phyloP scores from a whole-genome alignment of 2,888 invertebrate genomes.

The Drosophila kanekoi region DNA sequence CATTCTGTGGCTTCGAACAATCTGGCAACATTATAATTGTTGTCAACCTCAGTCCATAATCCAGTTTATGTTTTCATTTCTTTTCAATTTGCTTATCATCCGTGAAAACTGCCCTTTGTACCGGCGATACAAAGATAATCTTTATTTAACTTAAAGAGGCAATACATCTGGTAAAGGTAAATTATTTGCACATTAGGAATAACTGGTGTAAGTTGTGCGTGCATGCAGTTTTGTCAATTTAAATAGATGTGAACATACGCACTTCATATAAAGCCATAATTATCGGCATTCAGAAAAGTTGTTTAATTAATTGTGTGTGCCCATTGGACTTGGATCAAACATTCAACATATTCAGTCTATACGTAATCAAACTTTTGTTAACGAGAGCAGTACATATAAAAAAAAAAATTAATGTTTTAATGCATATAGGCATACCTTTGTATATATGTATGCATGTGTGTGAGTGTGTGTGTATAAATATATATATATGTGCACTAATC shows the following conservation, averaged over 20 bases:
- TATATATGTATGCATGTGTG: not conserved
- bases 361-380: conserved; percentile 8
- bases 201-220: conserved; percentile 24
- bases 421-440: conserved; percentile 1
- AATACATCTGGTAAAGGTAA: conserved; percentile 15
- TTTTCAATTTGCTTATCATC: conserved; percentile 42
- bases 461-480: not conserved
- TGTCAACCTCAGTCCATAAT: conserved; percentile 27
- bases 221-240: conserved; percentile 3
- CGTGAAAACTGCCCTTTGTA: conserved; percentile 47
- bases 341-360: not conserved
- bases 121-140: conserved; percentile 40
- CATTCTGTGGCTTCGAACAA: not conserved
- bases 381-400: not conserved
- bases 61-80: conserved; percentile 27
- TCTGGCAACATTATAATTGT: conserved; percentile 34
- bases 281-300: not conserved
- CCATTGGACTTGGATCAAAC: conserved; percentile 35
- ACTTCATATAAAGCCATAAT: not conserved
- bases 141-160: conserved; percentile 12
- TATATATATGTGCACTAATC: conserved; percentile 12
- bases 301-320: not conserved
- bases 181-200: conserved; percentile 9
- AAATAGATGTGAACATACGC: no score
- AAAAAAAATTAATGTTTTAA: not conserved